Evolutionary conservation across 2,113 vertebrate genomes (phyloP).

Genomic region (Columbina picui): DNA sequence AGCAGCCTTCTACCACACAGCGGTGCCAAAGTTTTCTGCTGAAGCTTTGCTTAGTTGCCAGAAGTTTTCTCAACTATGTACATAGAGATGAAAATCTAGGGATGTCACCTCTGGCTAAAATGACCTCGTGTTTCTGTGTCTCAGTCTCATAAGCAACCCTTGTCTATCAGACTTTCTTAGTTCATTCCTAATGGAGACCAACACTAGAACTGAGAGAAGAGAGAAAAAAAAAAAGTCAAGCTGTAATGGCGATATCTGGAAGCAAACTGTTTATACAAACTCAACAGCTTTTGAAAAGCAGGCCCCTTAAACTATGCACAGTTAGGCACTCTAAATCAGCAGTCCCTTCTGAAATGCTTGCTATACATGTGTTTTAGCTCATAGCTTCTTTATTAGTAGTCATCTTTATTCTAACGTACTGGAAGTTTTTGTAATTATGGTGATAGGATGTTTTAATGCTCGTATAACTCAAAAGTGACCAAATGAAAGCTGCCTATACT

Average conservation of each 20-base stretch:
- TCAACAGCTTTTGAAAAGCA: conserved; percentile 26
- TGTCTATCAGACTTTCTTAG: neutral
- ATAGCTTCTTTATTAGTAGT: neutral
- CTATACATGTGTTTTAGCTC: neutral
- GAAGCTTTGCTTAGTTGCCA: neutral
- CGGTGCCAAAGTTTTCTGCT: neutral
- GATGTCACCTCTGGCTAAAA: neutral
- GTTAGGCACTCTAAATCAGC: neutral
- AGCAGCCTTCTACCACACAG: neutral
- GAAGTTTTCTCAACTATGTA: neutral
- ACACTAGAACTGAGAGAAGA: neutral
- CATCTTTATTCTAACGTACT: neutral
- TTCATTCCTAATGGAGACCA: neutral
- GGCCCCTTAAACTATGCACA: neutral
- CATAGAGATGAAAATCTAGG: neutral
- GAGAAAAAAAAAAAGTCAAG: neutral
- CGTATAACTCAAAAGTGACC: neutral
- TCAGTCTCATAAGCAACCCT: neutral
- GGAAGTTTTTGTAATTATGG: neutral
- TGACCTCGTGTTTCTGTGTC: neutral
- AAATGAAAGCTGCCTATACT: neutral
- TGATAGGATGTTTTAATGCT: neutral
- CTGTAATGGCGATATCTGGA: conserved; percentile 3
- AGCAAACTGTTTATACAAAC: neutral
- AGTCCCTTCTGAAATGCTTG: neutral